Conservation (phyloP, 2,113 vertebrate genomes). For the Carassius carassius region DNA sequence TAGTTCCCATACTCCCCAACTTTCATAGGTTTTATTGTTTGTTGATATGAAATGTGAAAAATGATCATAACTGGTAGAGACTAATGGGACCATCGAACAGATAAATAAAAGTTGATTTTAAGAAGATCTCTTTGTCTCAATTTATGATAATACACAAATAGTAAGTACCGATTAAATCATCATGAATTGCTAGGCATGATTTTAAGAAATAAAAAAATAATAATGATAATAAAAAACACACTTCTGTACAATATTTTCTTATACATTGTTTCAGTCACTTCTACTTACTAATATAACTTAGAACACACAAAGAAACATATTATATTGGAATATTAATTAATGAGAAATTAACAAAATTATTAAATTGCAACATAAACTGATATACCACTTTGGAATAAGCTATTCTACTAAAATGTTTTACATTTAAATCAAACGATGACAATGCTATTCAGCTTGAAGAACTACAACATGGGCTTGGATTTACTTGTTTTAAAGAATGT, state of each 20-base stretch:
- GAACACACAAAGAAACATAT: not conserved
- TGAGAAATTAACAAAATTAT: slow-evolving; percentile 9
- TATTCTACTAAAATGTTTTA: not conserved
- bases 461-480: too few relatives aligned
- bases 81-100: not conserved
- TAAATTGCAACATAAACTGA: slow-evolving; percentile 66
- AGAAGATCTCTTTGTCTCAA: not conserved
- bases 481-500: not conserved
- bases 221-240: too few relatives aligned
- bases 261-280: not conserved
- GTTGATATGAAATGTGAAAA: too few relatives aligned
- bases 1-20: not conserved
- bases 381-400: slow-evolving; percentile 70
- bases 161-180: too few relatives aligned
- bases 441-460: too few relatives aligned
- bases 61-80: too few relatives aligned
- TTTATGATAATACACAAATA: not conserved
- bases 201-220: too few relatives aligned
- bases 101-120: not conserved
- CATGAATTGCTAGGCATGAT: too few relatives aligned
- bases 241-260: too few relatives aligned
- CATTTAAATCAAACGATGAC: too few relatives aligned
- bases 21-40: not conserved
- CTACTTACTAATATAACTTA: not conserved
- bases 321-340: not conserved